Conservation (phyloP, 2,113 vertebrate genomes). For the Bambusicola thoracicus region DNA sequence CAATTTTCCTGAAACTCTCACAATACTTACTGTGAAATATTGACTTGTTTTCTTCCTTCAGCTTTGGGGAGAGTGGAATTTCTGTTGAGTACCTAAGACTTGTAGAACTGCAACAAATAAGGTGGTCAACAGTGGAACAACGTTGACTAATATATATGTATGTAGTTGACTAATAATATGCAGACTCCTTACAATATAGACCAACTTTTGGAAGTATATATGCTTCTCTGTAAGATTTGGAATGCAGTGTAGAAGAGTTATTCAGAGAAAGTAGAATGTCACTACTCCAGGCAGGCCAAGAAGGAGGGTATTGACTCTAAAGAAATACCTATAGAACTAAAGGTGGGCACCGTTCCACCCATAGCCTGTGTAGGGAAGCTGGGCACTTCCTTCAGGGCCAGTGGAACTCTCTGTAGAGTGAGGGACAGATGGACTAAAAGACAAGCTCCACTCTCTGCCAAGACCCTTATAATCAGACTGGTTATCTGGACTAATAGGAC, state of each 20-base stretch:
- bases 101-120: background rate
- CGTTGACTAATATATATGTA: too few relatives aligned
- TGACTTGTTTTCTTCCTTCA: background rate
- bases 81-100: background rate
- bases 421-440: background rate
- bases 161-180: background rate
- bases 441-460: background rate
- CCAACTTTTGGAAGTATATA: rapidly evolving
- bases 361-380: too few relatives aligned
- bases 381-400: background rate
- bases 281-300: background rate
- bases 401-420: background rate
- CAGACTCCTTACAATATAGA: background rate
- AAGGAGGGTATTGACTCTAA: background rate
- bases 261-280: background rate
- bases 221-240: rapidly evolving
- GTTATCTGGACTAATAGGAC: background rate
- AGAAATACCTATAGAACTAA: background rate
- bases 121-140: background rate
- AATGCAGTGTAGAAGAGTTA: background rate
- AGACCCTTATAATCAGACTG: background rate
- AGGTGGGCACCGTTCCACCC: rapidly evolving
- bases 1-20: background rate
- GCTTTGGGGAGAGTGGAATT: background rate
- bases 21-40: background rate